phyloP scores from a whole-genome alignment of 2,113 vertebrate species.

The Nothocercus nigrocapillus region DNA sequence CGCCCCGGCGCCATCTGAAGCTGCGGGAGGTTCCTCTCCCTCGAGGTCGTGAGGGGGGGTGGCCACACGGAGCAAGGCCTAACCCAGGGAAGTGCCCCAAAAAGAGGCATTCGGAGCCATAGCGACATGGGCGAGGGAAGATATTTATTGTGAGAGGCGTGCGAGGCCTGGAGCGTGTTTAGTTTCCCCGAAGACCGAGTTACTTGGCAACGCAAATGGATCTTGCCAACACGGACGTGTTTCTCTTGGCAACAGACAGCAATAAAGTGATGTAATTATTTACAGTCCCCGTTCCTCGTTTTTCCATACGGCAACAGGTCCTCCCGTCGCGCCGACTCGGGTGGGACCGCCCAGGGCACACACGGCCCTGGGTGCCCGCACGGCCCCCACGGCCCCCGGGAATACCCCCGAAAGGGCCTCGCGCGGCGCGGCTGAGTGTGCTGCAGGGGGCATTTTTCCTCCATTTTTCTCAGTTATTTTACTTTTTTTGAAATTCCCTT shows the following conservation, averaged over 20 bases:
- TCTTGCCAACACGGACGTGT: slow-evolving; percentile 28
- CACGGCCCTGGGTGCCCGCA: too few relatives aligned
- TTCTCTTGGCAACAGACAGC: slow-evolving; percentile 61
- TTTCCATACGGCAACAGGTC: slow-evolving; percentile 17
- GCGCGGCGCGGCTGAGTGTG: too few relatives aligned
- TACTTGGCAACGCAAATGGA: slow-evolving; percentile 22
- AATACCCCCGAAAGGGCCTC: not conserved
- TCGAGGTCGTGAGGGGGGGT: not conserved
- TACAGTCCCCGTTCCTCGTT: slow-evolving; percentile 27
- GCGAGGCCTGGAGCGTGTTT: not conserved
- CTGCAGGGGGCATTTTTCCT: not conserved
- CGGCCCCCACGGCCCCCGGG: not conserved
- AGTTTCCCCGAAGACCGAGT: slow-evolving; percentile 11
- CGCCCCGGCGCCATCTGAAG: rapidly evolving
- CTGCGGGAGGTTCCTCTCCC: not conserved
- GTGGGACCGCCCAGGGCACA: not conserved
- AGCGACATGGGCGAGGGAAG: not conserved
- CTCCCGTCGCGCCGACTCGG: not conserved
- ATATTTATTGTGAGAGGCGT: not conserved
- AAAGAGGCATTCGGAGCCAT: not conserved
- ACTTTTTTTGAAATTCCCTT: not conserved
- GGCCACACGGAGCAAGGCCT: not conserved
- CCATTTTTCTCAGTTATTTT: not conserved
- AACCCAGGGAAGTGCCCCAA: not conserved
- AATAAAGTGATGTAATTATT: slow-evolving; percentile 53